These are phyloP conservation scores for Eristalinus sepulchralis DNA, from an alignment of 2,888 invertebrate genomes.

Conservation along the genomic window DNA sequence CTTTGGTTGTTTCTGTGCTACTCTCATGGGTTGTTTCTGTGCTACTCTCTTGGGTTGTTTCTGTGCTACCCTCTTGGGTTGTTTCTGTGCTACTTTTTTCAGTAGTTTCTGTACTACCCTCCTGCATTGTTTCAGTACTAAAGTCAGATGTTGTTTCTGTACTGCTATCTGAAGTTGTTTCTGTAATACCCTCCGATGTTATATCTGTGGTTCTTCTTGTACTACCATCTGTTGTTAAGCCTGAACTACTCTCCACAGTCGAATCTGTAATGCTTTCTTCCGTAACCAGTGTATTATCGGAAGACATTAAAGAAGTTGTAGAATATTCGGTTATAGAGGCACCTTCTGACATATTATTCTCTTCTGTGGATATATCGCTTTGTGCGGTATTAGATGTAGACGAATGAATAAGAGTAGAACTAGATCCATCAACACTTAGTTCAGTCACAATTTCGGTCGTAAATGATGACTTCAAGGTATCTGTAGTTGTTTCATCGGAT, in stretches of 20 bases:
- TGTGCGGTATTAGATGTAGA: conserved; percentile 39
- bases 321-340: conserved; percentile 5
- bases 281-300: conserved; percentile 18
- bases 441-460: background rate
- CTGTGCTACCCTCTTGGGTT: conserved; percentile 67
- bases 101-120: conserved; percentile 42
- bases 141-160: conserved; percentile 1
- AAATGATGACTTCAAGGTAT: background rate
- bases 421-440: conserved; percentile 32
- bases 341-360: conserved; percentile 24
- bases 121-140: conserved; percentile 49
- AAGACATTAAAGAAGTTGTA: conserved; percentile 13
- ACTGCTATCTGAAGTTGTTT: conserved; percentile 35
- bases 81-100: conserved; percentile 55
- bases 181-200: conserved; percentile 42
- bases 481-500: background rate
- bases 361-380: conserved; percentile 44
- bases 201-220: conserved; percentile 60
- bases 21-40: conserved; percentile 68
- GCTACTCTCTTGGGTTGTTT: conserved; percentile 58
- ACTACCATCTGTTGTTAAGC: background rate
- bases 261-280: background rate
- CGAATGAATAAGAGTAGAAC: background rate
- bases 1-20: conserved; percentile 71
- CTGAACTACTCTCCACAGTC: conserved; percentile 38